Evolutionary conservation across 2,888 invertebrate species (phyloP).

Genomic region (Aquatica leii): DNA sequence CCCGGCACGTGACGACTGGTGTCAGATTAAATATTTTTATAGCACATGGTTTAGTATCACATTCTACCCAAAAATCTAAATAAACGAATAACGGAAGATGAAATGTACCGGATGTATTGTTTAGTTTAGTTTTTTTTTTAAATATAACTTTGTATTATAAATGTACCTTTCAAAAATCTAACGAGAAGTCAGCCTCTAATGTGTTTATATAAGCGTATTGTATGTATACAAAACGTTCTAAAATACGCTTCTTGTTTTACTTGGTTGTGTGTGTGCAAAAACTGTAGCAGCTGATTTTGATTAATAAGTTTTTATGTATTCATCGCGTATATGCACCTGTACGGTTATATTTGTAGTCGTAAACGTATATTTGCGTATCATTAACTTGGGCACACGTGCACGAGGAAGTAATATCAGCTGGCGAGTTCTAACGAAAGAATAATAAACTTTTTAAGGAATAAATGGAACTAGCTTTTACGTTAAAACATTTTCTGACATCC

Average conservation of each 20-base stretch:
- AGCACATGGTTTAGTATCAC: conserved; percentile 49
- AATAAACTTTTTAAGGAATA: conserved; percentile 5
- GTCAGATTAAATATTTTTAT: conserved; percentile 47
- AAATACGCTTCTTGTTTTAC: background rate
- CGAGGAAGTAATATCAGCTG: conserved; percentile 26
- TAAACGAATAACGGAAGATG: conserved; percentile 49
- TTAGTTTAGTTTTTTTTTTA: conserved; percentile 46
- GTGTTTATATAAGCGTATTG: conserved; percentile 22
- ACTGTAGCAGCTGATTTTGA: no score
- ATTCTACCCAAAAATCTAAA: conserved; percentile 48
- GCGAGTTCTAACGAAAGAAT: conserved; percentile 15
- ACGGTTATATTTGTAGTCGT: conserved; percentile 37
- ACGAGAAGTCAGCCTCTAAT: no score
- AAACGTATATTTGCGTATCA: conserved; percentile 43
- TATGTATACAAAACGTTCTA: background rate
- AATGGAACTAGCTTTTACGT: conserved; percentile 2
- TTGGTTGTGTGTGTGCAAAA: background rate
- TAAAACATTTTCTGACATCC: conserved; percentile 4
- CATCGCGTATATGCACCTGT: conserved; percentile 41
- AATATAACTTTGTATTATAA: conserved; percentile 35
- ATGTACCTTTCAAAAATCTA: conserved; percentile 37
- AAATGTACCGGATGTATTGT: conserved; percentile 50
- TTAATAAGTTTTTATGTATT: no score
- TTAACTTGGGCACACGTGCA: conserved; percentile 39
- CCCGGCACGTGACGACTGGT: conserved; percentile 47